Evolutionary conservation across 2,797 vertebrate species (phyloP).

Genomic region (Eospalax fontanierii): DNA sequence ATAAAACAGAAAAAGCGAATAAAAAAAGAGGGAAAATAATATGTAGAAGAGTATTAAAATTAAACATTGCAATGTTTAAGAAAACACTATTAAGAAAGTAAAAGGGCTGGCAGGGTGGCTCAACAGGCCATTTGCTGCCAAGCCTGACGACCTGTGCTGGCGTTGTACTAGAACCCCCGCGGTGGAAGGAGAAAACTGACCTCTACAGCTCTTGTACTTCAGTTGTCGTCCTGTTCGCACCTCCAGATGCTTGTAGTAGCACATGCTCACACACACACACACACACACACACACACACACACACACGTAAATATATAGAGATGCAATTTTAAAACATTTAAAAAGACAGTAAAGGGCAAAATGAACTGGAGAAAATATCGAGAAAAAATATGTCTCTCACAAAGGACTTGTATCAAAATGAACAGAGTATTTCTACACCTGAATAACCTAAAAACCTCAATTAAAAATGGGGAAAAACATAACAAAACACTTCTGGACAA

Average conservation of each 20-base stretch:
- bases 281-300: neutral
- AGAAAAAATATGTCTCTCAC: neutral
- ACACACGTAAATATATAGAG: neutral
- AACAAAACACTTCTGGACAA: neutral
- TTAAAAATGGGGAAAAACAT: conserved; percentile 7
- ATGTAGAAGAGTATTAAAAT: neutral
- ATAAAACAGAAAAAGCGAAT: no score
- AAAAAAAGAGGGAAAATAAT: neutral
- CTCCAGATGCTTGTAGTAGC: neutral
- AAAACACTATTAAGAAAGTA: neutral
- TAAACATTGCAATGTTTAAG: neutral
- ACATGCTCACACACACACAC: neutral
- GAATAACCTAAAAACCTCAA: neutral
- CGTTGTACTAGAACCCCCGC: neutral
- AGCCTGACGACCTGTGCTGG: no score
- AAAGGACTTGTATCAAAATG: neutral
- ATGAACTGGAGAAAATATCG: neutral
- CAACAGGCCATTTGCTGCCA: neutral
- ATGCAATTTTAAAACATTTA: neutral
- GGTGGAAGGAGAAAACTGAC: neutral
- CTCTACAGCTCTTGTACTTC: neutral
- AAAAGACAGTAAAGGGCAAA: neutral
- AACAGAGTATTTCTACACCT: neutral
- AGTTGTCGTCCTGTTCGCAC: neutral
- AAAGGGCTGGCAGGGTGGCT: neutral